Base-by-base conservation (phyloP, 2,888 invertebrate species). In the Alviniconcha strummeri region DNA sequence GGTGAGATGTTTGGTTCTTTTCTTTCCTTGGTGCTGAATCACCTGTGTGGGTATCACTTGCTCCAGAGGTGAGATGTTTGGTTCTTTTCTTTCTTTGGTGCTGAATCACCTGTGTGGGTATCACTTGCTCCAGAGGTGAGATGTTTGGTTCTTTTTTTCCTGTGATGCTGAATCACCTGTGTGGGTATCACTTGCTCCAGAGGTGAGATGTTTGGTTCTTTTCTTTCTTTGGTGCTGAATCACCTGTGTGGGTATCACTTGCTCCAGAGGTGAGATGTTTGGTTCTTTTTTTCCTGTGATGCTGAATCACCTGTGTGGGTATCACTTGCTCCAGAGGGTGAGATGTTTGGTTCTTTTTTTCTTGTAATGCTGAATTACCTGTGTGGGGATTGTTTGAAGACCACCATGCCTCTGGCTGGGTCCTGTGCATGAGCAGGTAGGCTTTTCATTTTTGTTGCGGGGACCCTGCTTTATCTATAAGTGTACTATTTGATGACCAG, bases 321-420 rank as follows among this genome's bases (percentile, higher is more conserved):
- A 97, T 98, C 84, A 97, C 97, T 54, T 97, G 97, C 92, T 96
- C 97, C 85, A 94, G 97, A 91, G 97, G 97, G 96, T 96, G 95
- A 93, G 94, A 36, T 36, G 36, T 36, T 36, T 36, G 36, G 36
- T 36, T 36, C 36, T 36, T 36, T 36, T 36, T 36, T 36, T 36
- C 36, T 3, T 36, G 36, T 36, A 36, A 36, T 36, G 36, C 36
- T 36, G 36, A 36, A 36, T 36, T 36, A 36, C 36, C 36, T 36
- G 36, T 36, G 36, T 36, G 36, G 36, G 98, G 87, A 97, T 98
- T 84, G 97, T 97, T 54, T 97, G 97, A 36, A 36, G 36, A 36
- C 36, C 36, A 36, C 36, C 36, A 36, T 36, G 36, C 36, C 36
- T 1, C 36, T 36, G 36, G 36, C 36, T 36, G 36, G 0, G 36